Evolutionary conservation across 2,797 vertebrate species (phyloP).

Genomic region (Macrochelys suwanniensis): DNA sequence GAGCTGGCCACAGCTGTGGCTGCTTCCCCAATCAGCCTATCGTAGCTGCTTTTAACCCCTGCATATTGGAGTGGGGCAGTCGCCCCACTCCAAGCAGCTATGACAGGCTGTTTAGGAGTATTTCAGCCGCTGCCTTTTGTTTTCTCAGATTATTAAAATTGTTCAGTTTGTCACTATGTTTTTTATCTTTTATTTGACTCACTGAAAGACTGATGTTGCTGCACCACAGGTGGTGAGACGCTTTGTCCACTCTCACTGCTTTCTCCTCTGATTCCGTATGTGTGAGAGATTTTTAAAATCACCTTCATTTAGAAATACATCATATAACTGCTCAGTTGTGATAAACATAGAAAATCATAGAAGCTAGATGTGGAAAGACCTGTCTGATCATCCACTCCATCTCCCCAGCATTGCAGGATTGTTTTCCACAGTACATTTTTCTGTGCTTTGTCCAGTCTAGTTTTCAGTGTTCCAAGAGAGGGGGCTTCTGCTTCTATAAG

Average conservation of each 20-base stretch:
- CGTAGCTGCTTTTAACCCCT: too few relatives aligned
- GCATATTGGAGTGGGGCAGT: too few relatives aligned
- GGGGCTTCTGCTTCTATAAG: neutral
- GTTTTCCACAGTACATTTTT: neutral
- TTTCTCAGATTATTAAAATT: neutral
- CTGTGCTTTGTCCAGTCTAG: neutral
- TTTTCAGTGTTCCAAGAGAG: neutral
- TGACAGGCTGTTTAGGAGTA: neutral
- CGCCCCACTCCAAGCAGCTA: neutral
- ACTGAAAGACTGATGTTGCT: neutral
- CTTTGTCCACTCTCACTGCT: neutral
- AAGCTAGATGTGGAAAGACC: neutral
- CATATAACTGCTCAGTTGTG: rapidly evolving
- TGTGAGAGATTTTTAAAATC: neutral
- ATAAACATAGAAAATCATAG: neutral
- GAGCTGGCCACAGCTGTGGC: too few relatives aligned
- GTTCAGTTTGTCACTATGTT: neutral
- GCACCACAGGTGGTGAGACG: neutral
- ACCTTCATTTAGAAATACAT: neutral
- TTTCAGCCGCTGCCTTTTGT: neutral
- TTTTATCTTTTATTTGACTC: neutral
- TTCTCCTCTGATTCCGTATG: neutral
- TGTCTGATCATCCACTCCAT: neutral
- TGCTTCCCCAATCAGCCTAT: too few relatives aligned
- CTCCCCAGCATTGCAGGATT: neutral